These are phyloP conservation scores for Criorhina ranunculi DNA, from an alignment of 2,888 invertebrate genomes.

Conservation along the genomic window DNA sequence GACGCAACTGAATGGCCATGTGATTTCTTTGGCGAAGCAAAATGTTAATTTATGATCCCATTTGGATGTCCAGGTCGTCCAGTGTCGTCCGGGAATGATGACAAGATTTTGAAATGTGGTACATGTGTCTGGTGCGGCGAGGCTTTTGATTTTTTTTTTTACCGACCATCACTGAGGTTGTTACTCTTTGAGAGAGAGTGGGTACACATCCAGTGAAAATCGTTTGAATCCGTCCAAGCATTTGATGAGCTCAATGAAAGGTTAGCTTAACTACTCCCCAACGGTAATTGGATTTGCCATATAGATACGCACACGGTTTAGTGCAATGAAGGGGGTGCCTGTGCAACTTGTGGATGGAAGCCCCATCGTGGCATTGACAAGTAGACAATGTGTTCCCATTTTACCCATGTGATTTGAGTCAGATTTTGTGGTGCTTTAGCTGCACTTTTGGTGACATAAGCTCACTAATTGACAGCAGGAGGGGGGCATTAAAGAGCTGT, in stretches of 20 bases:
- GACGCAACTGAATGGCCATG: slow-evolving; percentile 37
- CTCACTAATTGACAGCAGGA: not conserved
- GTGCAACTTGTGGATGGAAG: not conserved
- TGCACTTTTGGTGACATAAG: slow-evolving; percentile 7
- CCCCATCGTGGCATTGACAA: not conserved
- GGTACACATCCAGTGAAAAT: no score
- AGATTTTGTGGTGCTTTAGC: slow-evolving; percentile 8
- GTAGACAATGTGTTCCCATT: not conserved
- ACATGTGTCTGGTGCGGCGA: slow-evolving; percentile 41
- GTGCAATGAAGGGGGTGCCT: slow-evolving; percentile 9
- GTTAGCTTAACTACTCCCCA: not conserved
- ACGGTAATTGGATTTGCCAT: slow-evolving; percentile 46
- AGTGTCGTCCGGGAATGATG: slow-evolving; percentile 59
- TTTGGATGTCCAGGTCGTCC: slow-evolving; percentile 57
- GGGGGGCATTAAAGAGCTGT: no score
- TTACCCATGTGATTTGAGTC: not conserved
- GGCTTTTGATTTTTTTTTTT: slow-evolving; percentile 70
- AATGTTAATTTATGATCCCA: slow-evolving; percentile 73
- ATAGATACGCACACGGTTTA: slow-evolving; percentile 34
- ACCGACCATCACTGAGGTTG: slow-evolving; percentile 45
- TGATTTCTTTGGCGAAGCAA: slow-evolving; percentile 44
- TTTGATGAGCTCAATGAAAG: not conserved
- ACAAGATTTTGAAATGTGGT: slow-evolving; percentile 74
- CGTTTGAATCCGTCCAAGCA: not conserved
- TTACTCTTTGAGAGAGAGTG: not conserved